Percentiles rank a stretch among this genome's conserved stretches.
These are phyloP conservation scores for Lethocerus indicus DNA, from an alignment of 1,140 invertebrate genomes.

Conservation along the genomic window DNA sequence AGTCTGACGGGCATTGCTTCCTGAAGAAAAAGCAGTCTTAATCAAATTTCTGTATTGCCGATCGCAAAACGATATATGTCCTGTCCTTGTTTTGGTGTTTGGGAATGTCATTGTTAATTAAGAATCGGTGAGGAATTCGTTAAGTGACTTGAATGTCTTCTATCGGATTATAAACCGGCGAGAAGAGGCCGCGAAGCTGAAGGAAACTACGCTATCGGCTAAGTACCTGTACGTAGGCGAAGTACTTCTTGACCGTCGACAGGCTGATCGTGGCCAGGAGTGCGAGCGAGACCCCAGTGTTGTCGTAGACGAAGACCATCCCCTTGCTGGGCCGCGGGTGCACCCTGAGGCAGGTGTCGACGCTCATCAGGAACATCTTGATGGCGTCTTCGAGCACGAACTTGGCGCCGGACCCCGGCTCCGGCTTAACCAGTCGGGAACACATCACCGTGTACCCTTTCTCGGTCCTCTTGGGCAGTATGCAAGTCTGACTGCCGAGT, in stretches of 20 bases:
- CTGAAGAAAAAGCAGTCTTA: constrained; percentile 22
- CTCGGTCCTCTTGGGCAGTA: constrained; percentile 31
- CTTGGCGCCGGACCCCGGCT: constrained; percentile 38
- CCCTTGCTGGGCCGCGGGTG: constrained; percentile 21
- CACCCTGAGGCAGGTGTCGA: constrained; percentile 31
- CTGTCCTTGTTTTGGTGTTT: no score
- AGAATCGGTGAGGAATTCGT: neutral
- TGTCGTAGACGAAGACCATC: constrained; percentile 42
- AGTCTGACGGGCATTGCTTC: constrained; percentile 17
- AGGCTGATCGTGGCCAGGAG: constrained; percentile 39
- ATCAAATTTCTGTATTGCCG: neutral
- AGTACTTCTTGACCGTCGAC: constrained; percentile 36
- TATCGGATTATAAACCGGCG: neutral
- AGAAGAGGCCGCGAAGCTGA: neutral
- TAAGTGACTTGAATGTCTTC: neutral
- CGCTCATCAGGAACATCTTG: constrained; percentile 42
- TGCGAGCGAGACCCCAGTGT: constrained; percentile 37
- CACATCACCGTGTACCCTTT: constrained; percentile 38
- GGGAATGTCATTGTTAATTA: no score
- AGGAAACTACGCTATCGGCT: no score
- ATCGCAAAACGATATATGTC: neutral
- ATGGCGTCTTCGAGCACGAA: constrained; percentile 38
- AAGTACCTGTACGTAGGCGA: constrained; percentile 43
- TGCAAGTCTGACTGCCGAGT: constrained; percentile 13
- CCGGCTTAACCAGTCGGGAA: constrained; percentile 33